Evolutionary conservation across 2,888 invertebrate genomes (phyloP), one percentile per base, ranked within the genome.

Genomic region (Quadroppia sp.): DNA sequence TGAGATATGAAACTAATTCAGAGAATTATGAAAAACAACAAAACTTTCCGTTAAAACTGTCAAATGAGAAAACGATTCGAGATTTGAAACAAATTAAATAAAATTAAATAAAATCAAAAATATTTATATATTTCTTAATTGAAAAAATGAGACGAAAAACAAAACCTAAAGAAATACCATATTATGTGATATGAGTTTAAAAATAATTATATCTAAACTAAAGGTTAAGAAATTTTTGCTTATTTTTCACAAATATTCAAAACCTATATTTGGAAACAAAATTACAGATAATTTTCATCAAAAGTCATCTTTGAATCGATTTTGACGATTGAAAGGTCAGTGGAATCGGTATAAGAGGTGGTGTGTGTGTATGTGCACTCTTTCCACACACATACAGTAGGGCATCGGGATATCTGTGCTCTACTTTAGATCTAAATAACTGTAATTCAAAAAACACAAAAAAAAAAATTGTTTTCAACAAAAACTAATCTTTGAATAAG

Each of bases 171-270:
- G 45, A 13, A 4, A 50, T 20, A 20, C n/a, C n/a, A n/a, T n/a
- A n/a, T n/a, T n/a, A n/a, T n/a, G n/a, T n/a, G n/a, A n/a, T n/a
- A n/a, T n/a, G n/a, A n/a, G n/a, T n/a, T n/a, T 45, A 13, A 17
- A 45, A 45, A 50, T 50, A 50, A 50, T 50, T 50, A 50, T 50
- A 50, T 50, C 50, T 36, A 36, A 50, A 50, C 50, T 50, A 50
- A 50, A 50, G 20, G 17, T 50, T 20, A 50, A 20, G 13, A 9
- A n/a, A 20, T 20, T 50, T 50, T 17, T 50, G 6, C 20, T 20
- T 50, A 50, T 7, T 50, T 50, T 50, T 50, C 17, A n/a, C 7
- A 20, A 13, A n/a, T 45, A 2, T 45, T 20, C 17, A 7, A 50
- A 50, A 50, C 50, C 50, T 20, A 50, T 50, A n/a, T 50, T n/a